Evolutionary conservation across 1,140 invertebrate species (phyloP).

Genomic region (Andricus grossulariae): DNA sequence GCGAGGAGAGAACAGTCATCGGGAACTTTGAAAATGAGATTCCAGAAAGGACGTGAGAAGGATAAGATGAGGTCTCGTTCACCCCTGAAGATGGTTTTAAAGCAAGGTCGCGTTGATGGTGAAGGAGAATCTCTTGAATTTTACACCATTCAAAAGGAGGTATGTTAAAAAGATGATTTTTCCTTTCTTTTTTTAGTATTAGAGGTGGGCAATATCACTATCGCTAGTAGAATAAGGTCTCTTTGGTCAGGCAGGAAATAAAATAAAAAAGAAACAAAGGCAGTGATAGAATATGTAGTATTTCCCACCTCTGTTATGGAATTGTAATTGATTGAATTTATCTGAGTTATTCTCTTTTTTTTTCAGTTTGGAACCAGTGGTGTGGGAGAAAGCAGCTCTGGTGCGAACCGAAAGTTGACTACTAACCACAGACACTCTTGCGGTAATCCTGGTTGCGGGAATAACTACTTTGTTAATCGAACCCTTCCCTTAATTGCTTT

Average conservation of each 20-base stretch:
- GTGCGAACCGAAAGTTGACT: constrained; percentile 77
- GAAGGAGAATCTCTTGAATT: constrained; percentile 79
- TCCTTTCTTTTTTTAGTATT: constrained; percentile 6
- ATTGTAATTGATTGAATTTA: constrained; percentile 22
- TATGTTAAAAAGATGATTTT: constrained; percentile 63
- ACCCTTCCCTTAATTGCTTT: constrained; percentile 58
- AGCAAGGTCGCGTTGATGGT: constrained; percentile 81
- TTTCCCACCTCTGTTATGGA: no score
- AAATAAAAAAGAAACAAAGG: not conserved
- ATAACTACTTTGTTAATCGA: constrained; percentile 74
- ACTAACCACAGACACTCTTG: constrained; percentile 77
- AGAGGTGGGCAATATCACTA: not conserved
- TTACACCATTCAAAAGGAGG: constrained; percentile 88
- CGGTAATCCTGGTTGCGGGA: constrained; percentile 77
- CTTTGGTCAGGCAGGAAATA: not conserved
- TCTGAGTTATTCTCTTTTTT: constrained; percentile 47
- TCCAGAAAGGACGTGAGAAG: constrained; percentile 74
- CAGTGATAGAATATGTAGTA: not conserved
- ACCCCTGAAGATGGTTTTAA: constrained; percentile 87
- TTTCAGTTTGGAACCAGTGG: constrained; percentile 74
- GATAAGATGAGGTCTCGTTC: constrained; percentile 80
- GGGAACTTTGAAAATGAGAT: constrained; percentile 87
- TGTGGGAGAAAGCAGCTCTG: constrained; percentile 75
- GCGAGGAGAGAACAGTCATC: constrained; percentile 77
- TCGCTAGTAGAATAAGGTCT: not conserved